These are phyloP conservation scores for Pseudorasbora parva DNA, from an alignment of 2,113 vertebrate genomes.

Conservation along the genomic window DNA sequence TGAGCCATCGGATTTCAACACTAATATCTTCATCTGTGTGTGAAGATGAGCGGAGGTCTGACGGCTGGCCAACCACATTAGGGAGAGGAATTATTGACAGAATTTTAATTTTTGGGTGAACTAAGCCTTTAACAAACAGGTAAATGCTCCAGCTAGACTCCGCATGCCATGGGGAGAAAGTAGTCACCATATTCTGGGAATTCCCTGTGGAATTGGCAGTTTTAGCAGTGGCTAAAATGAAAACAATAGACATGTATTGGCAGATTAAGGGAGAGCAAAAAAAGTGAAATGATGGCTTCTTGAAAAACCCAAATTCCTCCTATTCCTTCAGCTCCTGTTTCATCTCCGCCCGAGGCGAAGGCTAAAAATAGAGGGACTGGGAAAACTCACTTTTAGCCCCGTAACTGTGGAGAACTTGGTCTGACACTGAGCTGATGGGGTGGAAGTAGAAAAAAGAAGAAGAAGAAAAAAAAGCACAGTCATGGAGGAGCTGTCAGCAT, in stretches of 20 bases:
- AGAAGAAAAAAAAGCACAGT: not conserved
- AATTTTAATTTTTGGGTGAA: too few species aligned
- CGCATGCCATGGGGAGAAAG: not conserved
- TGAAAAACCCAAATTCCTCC: slow-evolving; percentile 53
- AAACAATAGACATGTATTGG: slow-evolving; percentile 46
- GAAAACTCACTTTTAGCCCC: slow-evolving; percentile 20
- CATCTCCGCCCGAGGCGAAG: slow-evolving; percentile 37
- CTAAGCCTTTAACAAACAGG: slow-evolving; percentile 8
- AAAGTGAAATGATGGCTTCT: slow-evolving; percentile 49
- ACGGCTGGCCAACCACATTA: too few species aligned
- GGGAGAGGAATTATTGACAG: too few species aligned
- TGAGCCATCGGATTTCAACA: too few species aligned
- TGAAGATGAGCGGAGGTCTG: too few species aligned
- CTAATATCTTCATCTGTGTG: too few species aligned
- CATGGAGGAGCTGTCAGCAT: slow-evolving; percentile 64
- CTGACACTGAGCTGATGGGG: slow-evolving; percentile 44
- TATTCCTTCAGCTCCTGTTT: slow-evolving; percentile 34
- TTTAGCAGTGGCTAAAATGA: slow-evolving; percentile 33
- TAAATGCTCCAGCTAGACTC: not conserved
- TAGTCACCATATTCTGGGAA: slow-evolving; percentile 38
- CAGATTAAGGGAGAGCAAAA: slow-evolving; percentile 14
- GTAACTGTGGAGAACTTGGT: slow-evolving; percentile 36
- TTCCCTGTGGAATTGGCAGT: slow-evolving; percentile 44
- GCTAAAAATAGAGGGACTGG: slow-evolving; percentile 54
- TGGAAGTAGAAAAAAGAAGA: slow-evolving; percentile 28